A percentile compares a stretch with the other conserved stretches of the same genome.
Conservation (phyloP, 1,140 invertebrate genomes). For the Cepaea nemoralis region DNA sequence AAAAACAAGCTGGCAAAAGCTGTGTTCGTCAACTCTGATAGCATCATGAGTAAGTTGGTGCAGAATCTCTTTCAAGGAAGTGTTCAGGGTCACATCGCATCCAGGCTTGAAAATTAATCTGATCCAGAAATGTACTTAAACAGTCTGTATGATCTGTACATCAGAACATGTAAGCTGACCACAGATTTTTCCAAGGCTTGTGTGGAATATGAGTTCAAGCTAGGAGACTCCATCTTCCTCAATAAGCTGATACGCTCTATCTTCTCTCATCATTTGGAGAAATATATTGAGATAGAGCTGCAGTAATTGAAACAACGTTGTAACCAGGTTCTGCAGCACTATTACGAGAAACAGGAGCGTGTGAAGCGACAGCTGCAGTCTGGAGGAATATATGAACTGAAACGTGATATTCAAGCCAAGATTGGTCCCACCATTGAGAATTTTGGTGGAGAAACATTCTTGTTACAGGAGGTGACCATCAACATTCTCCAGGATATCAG, state of each 20-base stretch:
- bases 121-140: slow-evolving; percentile 90
- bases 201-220: slow-evolving; percentile 77
- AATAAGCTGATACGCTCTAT: slow-evolving; percentile 83
- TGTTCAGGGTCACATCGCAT: slow-evolving; percentile 86
- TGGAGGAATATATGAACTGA: slow-evolving; percentile 88
- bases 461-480: slow-evolving; percentile 96
- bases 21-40: slow-evolving; percentile 96
- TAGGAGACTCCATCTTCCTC: slow-evolving; percentile 86
- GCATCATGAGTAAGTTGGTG: slow-evolving; percentile 98
- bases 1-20: slow-evolving; percentile 90
- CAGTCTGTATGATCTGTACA: slow-evolving; percentile 90
- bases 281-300: slow-evolving; percentile 84
- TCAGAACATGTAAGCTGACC: slow-evolving; percentile 82
- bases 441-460: slow-evolving; percentile 96
- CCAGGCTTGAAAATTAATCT: slow-evolving; percentile 82
- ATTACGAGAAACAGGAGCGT: slow-evolving; percentile 94
- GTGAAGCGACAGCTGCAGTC: slow-evolving; percentile 89
- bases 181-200: slow-evolving; percentile 74
- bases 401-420: slow-evolving; percentile 92
- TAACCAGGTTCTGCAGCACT: slow-evolving; percentile 82
- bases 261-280: slow-evolving; percentile 84
- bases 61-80: slow-evolving; percentile 95
- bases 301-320: slow-evolving; percentile 84
- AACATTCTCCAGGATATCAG: slow-evolving; percentile 92
- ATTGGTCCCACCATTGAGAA: slow-evolving; percentile 91